Evolutionary conservation across 2,113 vertebrate genomes (phyloP).

Genomic region (Sebastes schlegelii): DNA sequence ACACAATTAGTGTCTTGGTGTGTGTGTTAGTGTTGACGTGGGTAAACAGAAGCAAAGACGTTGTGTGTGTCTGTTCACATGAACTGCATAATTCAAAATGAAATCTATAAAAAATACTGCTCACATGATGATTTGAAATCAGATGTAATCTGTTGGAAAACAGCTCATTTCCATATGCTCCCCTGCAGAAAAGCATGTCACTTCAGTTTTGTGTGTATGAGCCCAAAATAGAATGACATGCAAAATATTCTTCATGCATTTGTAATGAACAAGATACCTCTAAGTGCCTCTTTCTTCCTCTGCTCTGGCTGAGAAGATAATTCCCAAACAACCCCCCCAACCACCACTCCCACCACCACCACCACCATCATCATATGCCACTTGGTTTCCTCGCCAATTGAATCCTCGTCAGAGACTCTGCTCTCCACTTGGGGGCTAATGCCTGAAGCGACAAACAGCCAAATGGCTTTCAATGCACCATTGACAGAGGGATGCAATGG

Average conservation of each 20-base stretch:
- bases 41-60: constrained; percentile 7
- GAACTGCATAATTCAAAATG: constrained; percentile 15
- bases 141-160: constrained; percentile 57
- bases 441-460: constrained; percentile 90
- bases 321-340: constrained; percentile 62
- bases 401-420: constrained; percentile 91
- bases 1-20: constrained; percentile 47
- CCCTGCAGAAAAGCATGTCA: constrained; percentile 39
- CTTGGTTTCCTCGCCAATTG: constrained; percentile 84
- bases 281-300: constrained; percentile 71
- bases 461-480: constrained; percentile 95
- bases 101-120: constrained; percentile 5
- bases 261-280: constrained; percentile 75
- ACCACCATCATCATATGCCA: constrained; percentile 59
- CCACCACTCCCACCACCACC: not conserved
- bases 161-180: constrained; percentile 23
- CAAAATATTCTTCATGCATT: constrained; percentile 72
- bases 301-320: constrained; percentile 66
- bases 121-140: constrained; percentile 33
- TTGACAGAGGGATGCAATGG: constrained; percentile 86
- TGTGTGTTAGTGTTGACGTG: constrained; percentile 19
- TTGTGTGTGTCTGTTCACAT: not conserved
- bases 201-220: constrained; percentile 34
- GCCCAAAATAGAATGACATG: constrained; percentile 62
- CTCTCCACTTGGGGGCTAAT: constrained; percentile 90